Base-by-base conservation (phyloP, 2,797 vertebrate species). In the Manis javanica region DNA sequence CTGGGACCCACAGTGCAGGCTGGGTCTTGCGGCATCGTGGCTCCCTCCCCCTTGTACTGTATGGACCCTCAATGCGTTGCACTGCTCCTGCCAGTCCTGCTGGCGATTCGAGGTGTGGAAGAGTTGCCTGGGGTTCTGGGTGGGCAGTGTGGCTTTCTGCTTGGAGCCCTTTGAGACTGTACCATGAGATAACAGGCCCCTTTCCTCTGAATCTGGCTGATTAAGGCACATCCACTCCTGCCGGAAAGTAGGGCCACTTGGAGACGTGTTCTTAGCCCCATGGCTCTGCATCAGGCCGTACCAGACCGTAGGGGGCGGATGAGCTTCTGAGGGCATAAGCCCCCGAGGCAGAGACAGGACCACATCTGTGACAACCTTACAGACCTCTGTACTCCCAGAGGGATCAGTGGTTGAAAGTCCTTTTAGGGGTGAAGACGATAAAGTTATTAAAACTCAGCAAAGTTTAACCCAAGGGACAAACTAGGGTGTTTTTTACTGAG, bases 41-140 rank as follows among this genome's bases (percentile, higher is more conserved):
- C 23, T 64, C n/a, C 91, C 34, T 57, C 53, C 57, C 86, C 57
- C 19, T 39, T 0, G 11, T 2, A 4, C 37, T 16, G 3, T 39
- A 39, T 5, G 21, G 7, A 1, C 1, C n/a, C 49, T 42, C 16
- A 29, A 19, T 2, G 0, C 4, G 5, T 15, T 39, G 31, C 11
- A 12, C 5, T 2, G 7, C 0, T 5, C 19, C 69, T 14, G 46
- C 46, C 46, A 11, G 46, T 46, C 46, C 46, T 46, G 46, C 46
- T 9, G 2, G 46, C 46, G 18, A 34, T 2, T 9, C 37, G 9
- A 0, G 21, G n/a, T 63, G 18, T 12, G 1, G 15, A 26, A 12
- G 15, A 15, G 19, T 21, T 9, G 13, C n/a, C 64, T 23, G 53
- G 3, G 3, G 37, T 29, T 59, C 37, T 21, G 11, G 51, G 77